Conservation (phyloP, 2,888 invertebrate genomes). For the Calliscelio sp. region DNA sequence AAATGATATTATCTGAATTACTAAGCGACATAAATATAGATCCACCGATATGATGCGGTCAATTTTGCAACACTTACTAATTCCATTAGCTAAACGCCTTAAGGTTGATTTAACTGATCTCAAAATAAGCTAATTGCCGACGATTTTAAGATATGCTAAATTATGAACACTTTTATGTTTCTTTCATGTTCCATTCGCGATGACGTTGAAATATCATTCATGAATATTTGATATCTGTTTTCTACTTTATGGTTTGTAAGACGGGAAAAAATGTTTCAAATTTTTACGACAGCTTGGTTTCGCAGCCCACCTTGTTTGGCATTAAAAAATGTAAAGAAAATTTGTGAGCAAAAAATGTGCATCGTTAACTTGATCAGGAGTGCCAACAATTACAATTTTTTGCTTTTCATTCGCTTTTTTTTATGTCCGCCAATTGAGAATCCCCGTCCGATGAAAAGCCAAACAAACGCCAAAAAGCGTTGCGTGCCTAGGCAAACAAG, state of each 20-base stretch:
- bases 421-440: conserved; percentile 48
- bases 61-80: conserved; percentile 29
- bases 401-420: no score
- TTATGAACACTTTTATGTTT: conserved; percentile 54
- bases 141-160: conserved; percentile 50
- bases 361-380: no score
- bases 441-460: conserved; percentile 37
- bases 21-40: conserved; percentile 21
- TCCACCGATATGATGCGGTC: conserved; percentile 26
- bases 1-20: conserved; percentile 45
- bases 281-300: conserved; percentile 30
- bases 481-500: conserved; percentile 74
- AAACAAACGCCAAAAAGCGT: conserved; percentile 62
- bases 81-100: conserved; percentile 42
- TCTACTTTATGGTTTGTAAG: conserved; percentile 37
- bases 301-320: neutral
- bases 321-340: conserved; percentile 21
- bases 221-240: conserved; percentile 51
- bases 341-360: conserved; percentile 9
- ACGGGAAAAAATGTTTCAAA: conserved; percentile 41
- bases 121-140: conserved; percentile 39
- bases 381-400: neutral
- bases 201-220: conserved; percentile 54
- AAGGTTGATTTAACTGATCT: conserved; percentile 12
- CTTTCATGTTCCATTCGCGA: conserved; percentile 52